Evolutionary conservation across 1,140 invertebrate genomes (phyloP), one percentile per base, ranked within the genome.

Genomic region (Onthophagus taurus): DNA sequence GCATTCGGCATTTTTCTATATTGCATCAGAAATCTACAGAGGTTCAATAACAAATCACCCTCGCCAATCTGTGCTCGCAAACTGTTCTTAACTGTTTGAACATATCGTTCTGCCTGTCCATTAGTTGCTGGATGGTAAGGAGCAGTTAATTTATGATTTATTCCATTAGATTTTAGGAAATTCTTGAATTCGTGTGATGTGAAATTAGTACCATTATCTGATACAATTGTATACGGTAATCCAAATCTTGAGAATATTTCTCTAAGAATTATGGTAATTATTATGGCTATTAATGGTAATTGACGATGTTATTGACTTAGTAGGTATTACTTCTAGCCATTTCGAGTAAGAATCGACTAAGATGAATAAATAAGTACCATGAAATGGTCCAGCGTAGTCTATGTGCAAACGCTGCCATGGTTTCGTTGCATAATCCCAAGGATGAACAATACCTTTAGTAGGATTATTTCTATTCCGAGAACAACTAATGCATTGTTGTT

Each of bases 21-120:
- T 30, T 12, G 23, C 5, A 42, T 30, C 3, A 42, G 14, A 18
- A 42, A 42, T 17, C 39, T 29, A 16, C 31, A 6, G 14, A 42
- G 19, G 6, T 11, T 19, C 26, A 42, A 30, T 2, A 30, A 16
- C 2, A 42, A 30, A 31, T 42, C 26, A 4, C 14, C n/a, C 8
- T 39, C 19, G 6, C 24, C 8, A 16, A 35, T 18, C 20, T 35
- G 33, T 18, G 16, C 17, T 18, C 14, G 19, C 21, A 31, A 43
- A 19, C 6, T 14, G 2, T 8, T 34, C 34, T 43, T 43, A 4
- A 45, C 14, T 6, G 51, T 50, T 44, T 51, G 49, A 2, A 64
- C 54, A 16, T 55, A 51, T 41, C 54, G 56, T 52, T 61, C 59
- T 6, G 58, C 49, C 33, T 46, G 47, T 4, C 31, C 42, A 35